Conservation (phyloP, 2,797 vertebrate genomes). For the Lophotriccus pileatus region DNA sequence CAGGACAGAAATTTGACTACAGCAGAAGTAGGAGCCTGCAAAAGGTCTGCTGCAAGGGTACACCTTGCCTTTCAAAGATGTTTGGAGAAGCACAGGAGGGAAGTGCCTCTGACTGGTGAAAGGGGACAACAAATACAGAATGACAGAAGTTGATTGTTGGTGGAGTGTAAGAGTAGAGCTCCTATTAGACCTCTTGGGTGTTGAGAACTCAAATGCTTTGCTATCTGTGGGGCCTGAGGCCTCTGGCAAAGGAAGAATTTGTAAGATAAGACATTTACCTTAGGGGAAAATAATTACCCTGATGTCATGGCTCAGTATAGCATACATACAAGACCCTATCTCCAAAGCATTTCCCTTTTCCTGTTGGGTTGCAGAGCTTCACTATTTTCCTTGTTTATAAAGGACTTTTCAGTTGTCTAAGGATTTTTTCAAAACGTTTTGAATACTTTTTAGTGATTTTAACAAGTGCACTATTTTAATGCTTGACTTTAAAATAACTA, state of each 20-base stretch:
- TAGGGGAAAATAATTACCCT: conserved; percentile 54
- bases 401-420: neutral
- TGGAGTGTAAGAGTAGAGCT: neutral
- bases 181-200: neutral
- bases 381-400: neutral
- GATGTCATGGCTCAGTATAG: conserved; percentile 48
- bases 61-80: neutral
- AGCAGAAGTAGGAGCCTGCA: neutral
- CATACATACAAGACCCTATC: conserved; percentile 10
- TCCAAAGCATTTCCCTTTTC: conserved; percentile 52
- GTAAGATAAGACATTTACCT: conserved; percentile 55
- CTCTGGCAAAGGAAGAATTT: conserved; percentile 47
- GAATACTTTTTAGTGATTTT: neutral
- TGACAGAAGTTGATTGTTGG: neutral
- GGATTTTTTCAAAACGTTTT: neutral
- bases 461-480: neutral
- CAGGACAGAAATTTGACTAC: neutral
- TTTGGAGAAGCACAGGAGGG: neutral
- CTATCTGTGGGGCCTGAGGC: conserved; percentile 56
- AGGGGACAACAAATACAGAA: neutral
- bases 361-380: conserved; percentile 8
- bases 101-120: neutral
- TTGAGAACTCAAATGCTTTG: neutral
- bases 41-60: conserved; percentile 12
- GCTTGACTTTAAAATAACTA: neutral